Percentiles rank a stretch among this genome's conserved stretches.
phyloP scores from a whole-genome alignment of 2,888 invertebrate species.

The Apodemia hepburni region DNA sequence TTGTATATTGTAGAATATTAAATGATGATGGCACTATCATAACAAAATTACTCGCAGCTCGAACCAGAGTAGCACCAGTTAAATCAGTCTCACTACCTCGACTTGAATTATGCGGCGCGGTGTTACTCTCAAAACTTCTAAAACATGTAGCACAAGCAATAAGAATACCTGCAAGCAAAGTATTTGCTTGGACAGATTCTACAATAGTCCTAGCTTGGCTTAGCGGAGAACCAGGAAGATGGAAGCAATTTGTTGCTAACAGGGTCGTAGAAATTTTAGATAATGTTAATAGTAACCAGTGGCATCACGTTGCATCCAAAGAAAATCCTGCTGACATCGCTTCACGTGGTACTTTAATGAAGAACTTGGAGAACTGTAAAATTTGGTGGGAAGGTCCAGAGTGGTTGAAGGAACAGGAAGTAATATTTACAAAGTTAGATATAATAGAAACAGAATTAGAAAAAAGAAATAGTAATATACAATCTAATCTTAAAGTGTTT shows the following conservation, averaged over 20 bases:
- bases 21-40: neutral
- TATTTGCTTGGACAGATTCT: conserved; percentile 25
- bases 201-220: conserved; percentile 28
- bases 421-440: neutral
- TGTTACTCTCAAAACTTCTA: conserved; percentile 29
- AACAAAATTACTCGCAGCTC: conserved; percentile 23
- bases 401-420: conserved; percentile 29
- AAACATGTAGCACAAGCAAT: conserved; percentile 26
- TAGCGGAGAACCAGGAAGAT: conserved; percentile 29
- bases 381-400: conserved; percentile 32
- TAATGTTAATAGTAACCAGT: conserved; percentile 23
- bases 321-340: conserved; percentile 34
- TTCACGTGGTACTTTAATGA: conserved; percentile 29
- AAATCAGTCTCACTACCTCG: conserved; percentile 26
- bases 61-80: conserved; percentile 29
- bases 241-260: conserved; percentile 33
- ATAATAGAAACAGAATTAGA: neutral
- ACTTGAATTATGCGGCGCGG: conserved; percentile 31
- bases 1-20: neutral
- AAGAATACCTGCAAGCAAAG: conserved; percentile 21
- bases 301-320: conserved; percentile 30
- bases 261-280: conserved; percentile 29
- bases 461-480: conserved; percentile 12
- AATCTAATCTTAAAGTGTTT: conserved; percentile 13
- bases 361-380: conserved; percentile 19